phyloP scores from a whole-genome alignment of 2,113 vertebrate species.

The Ancistrus triradiatus region DNA sequence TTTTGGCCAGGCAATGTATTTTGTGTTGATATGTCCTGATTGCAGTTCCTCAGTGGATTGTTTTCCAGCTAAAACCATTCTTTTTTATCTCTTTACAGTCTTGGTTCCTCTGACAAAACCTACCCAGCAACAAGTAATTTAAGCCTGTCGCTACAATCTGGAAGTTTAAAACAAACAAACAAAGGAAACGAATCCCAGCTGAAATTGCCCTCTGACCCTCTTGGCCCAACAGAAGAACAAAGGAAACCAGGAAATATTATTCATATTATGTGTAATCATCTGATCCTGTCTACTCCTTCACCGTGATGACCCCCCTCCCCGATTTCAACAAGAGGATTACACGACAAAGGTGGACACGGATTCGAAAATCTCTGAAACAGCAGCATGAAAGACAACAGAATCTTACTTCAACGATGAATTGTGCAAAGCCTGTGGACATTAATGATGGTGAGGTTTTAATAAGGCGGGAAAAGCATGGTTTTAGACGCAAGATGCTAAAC shows the following conservation, averaged over 20 bases:
- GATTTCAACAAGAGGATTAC: slow-evolving; percentile 45
- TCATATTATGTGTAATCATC: slow-evolving; percentile 49
- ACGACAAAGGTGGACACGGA: slow-evolving; percentile 48
- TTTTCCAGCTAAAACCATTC: slow-evolving; percentile 7
- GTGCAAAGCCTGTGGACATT: slow-evolving; percentile 49
- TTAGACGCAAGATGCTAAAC: slow-evolving; percentile 30
- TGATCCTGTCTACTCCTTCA: slow-evolving; percentile 23
- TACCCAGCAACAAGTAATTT: slow-evolving; percentile 74
- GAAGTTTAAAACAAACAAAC: slow-evolving; percentile 56
- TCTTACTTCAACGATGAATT: slow-evolving; percentile 48
- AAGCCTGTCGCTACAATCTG: slow-evolving; percentile 67
- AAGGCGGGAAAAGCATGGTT: slow-evolving; percentile 8
- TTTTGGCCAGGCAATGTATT: no score
- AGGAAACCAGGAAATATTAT: slow-evolving; percentile 24
- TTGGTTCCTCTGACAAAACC: slow-evolving; percentile 76
- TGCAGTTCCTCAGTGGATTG: no score
- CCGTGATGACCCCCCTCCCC: slow-evolving; percentile 22
- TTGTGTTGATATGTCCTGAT: no score
- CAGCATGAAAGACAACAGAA: slow-evolving; percentile 27
- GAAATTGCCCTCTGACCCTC: slow-evolving; percentile 51
- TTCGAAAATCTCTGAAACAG: slow-evolving; percentile 54
- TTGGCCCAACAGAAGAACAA: slow-evolving; percentile 24
- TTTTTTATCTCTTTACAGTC: slow-evolving; percentile 68
- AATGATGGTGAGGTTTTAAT: slow-evolving; percentile 46
- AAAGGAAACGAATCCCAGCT: slow-evolving; percentile 48